Evolutionary conservation across 1,140 invertebrate genomes (phyloP).

Genomic region (Penaeus japonicus): DNA sequence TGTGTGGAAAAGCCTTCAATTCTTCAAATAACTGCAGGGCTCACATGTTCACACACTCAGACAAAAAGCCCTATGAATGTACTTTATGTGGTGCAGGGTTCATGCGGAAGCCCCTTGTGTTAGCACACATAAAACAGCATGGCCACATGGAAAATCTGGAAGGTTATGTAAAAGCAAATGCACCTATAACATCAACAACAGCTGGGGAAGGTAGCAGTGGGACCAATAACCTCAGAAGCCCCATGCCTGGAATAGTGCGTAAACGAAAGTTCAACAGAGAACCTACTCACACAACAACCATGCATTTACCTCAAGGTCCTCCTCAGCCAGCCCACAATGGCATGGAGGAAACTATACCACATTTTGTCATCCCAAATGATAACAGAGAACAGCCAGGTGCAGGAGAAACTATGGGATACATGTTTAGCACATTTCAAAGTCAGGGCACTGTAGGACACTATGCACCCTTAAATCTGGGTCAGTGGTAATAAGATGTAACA

Average conservation of each 20-base stretch:
- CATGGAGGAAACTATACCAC: constrained; percentile 27
- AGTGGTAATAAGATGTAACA: neutral
- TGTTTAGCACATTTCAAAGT: constrained; percentile 27
- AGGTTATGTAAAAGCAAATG: constrained; percentile 40
- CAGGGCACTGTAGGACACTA: constrained; percentile 26
- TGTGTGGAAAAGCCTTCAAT: constrained; percentile 80
- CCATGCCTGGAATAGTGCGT: neutral
- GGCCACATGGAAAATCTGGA: constrained; percentile 34
- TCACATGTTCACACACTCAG: constrained; percentile 82
- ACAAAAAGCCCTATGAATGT: constrained; percentile 86
- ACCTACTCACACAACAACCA: neutral
- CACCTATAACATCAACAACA: constrained; percentile 14
- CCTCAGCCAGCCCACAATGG: constrained; percentile 19
- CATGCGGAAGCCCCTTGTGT: constrained; percentile 73
- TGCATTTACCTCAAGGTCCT: constrained; percentile 35
- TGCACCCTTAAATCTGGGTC: constrained; percentile 27
- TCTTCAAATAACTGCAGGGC: constrained; percentile 84
- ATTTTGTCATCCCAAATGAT: constrained; percentile 30
- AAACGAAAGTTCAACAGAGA: constrained; percentile 17
- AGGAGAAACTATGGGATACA: constrained; percentile 35
- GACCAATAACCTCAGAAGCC: neutral
- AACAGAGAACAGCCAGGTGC: constrained; percentile 3
- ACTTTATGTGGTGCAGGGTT: constrained; percentile 80
- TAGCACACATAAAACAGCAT: constrained; percentile 43
- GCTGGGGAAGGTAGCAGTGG: neutral